Base-by-base conservation (phyloP, 2,888 invertebrate species). In the Marasmarcha lunaedactyla region DNA sequence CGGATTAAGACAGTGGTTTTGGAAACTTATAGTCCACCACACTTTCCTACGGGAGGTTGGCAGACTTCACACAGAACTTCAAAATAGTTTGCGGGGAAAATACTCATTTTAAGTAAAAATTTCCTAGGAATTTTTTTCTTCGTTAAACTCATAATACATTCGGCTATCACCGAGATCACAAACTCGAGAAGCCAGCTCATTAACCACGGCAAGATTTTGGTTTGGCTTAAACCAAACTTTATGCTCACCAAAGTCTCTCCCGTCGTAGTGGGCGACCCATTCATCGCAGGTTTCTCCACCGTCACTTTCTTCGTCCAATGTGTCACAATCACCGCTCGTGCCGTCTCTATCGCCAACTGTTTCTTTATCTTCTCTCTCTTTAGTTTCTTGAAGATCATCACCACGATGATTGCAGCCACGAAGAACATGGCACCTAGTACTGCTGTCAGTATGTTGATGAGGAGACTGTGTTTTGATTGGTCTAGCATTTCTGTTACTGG, bases 221-320 rank as follows among this genome's bases (percentile, higher is more conserved):
- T n/a, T n/a, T n/a, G n/a, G n/a, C n/a, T n/a, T n/a, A n/a, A n/a
- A n/a, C n/a, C n/a, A n/a, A n/a, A n/a, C n/a, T n/a, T n/a, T n/a
- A n/a, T n/a, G n/a, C 20, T 76, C 61, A 89, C 89, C 71, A 90
- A 63, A 30, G 88, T 87, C 55, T 91, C 90, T 35, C 86, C 86
- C 11, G 85, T 85, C 47, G 86, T 81, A 54, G 86, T 85, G 42
- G 85, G 64, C 35, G 67, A 83, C 39, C 90, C 90, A 14, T 86
- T 86, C 39, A 89, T 79, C 34, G 84, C 86, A 27, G 92, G 92
- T 58, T 93, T 93, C 63, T 94, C 94, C 2, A 95, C 92, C 7
- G 93, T 93, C 1, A 95, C 92, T 64, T 93, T 94, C 70, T 95
- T 95, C 0, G 93, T 94, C 93, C 93, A 94, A 51, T 93, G 93